phyloP scores from a whole-genome alignment of 2,797 vertebrate genomes.

The Macrochelys suwanniensis region DNA sequence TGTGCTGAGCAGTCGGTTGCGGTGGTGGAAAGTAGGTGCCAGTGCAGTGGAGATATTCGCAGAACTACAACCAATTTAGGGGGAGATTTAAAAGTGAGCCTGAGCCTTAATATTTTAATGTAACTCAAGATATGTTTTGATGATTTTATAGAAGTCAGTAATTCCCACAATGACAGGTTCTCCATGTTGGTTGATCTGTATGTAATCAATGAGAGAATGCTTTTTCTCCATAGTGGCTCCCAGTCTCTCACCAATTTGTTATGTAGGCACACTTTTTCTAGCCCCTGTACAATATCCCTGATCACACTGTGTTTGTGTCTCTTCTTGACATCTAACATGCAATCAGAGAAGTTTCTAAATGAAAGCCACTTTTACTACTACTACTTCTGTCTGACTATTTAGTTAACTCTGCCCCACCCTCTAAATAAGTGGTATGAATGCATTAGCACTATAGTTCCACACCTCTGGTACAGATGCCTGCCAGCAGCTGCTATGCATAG shows the following conservation, averaged over 20 bases:
- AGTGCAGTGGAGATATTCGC: not conserved
- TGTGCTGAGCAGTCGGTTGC: not conserved
- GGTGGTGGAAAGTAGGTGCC: not conserved
- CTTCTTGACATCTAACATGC: not conserved
- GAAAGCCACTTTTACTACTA: slow-evolving; percentile 16
- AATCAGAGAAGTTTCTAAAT: slow-evolving; percentile 21
- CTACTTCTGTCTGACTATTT: not conserved
- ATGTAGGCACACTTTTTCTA: not conserved
- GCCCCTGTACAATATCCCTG: not conserved
- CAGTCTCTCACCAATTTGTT: slow-evolving; percentile 41
- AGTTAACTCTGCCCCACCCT: not conserved
- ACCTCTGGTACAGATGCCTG: not conserved
- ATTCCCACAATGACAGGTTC: not conserved
- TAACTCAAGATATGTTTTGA: not conserved
- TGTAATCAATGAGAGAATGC: not conserved
- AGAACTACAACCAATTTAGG: slow-evolving; percentile 40
- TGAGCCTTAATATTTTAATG: slow-evolving; percentile 28
- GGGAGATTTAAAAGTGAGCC: slow-evolving; percentile 41
- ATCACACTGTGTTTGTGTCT: slow-evolving; percentile 8
- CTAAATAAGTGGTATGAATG: not conserved
- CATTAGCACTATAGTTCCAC: not conserved
- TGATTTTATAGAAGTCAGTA: not conserved
- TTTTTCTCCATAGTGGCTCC: slow-evolving; percentile 20
- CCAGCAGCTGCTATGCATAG: not conserved
- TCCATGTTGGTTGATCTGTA: not conserved